Base-by-base conservation (phyloP, 2,113 vertebrate species). In the Poeciliopsis retropinna region DNA sequence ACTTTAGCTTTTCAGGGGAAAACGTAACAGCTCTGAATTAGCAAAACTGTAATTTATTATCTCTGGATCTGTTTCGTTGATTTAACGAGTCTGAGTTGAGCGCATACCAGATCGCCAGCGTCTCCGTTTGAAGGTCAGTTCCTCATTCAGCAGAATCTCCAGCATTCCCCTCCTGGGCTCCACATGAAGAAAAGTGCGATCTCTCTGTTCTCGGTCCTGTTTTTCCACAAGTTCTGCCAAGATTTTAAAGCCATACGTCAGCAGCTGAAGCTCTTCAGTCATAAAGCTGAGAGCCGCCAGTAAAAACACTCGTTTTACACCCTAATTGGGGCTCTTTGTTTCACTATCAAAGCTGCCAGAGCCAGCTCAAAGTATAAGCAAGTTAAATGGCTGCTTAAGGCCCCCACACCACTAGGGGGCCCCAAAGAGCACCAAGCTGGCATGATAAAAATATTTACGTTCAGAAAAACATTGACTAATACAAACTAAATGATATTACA, bases 151-250 rank as follows among this genome's bases (percentile, higher is more conserved):
- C 70, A 44, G 27, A 34, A 27, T 75, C 72, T 57, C 32, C 47
- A 5, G 57, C 22, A 2, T 67, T 69, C 27, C 14, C 3, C 31
- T 61, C 80, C 64, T 64, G 5, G 65, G 39, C 67, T 72, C 66
- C 28, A 47, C 68, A 60, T 41, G 76, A 60, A 78, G 67, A 72
- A 82, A 68, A 70, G 72, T 75, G 44, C 14, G 34, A 83, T 76
- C 73, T 74, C 11, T 22, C 67, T 73, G 28, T 67, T 60, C 61
- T 77, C 15, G 7, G 39, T 79, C n/a, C 63, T 39, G 15, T 72
- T 89, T 91, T 93, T 92, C 91, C 89, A 89, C 5, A 3, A 70
- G 47, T 82, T 79, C 72, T 91, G 91, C 91, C 88, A 91, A 91
- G 83, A 84, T 71, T 78, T 77, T 39, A 85, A 85, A 89, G 78